phyloP scores from a whole-genome alignment of 2,888 invertebrate species.

The Azorinus chamasolen region DNA sequence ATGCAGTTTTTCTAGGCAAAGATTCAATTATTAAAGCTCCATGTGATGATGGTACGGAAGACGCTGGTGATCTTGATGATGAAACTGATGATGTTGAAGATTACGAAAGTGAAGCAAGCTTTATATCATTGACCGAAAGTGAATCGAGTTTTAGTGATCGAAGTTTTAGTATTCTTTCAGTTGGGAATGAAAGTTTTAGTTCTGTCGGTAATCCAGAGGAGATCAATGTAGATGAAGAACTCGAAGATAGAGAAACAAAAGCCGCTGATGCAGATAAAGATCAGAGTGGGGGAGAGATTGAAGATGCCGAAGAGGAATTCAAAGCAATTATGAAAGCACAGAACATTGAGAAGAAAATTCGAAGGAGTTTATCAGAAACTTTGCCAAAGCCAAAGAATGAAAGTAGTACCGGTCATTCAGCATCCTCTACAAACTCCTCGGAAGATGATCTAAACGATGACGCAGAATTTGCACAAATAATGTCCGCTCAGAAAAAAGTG shows the following conservation, averaged over 20 bases:
- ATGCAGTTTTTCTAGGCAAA: conserved; percentile 79
- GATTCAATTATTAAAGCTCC: conserved; percentile 63
- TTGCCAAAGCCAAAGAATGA: conserved; percentile 38
- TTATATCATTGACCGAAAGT: conserved; percentile 59
- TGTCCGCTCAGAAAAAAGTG: conserved; percentile 56
- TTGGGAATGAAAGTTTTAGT: conserved; percentile 63
- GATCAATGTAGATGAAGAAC: conserved; percentile 78
- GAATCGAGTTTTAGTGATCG: conserved; percentile 49
- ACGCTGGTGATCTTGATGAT: conserved; percentile 58
- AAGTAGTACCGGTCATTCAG: conserved; percentile 29
- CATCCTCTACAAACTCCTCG: conserved; percentile 20
- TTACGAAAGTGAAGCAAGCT: conserved; percentile 67
- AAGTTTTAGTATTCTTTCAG: conserved; percentile 58
- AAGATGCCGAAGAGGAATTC: not conserved
- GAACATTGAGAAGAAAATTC: conserved; percentile 9
- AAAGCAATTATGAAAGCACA: conserved; percentile 10
- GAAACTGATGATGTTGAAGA: conserved; percentile 68
- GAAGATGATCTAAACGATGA: conserved; percentile 35
- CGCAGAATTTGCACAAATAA: conserved; percentile 57
- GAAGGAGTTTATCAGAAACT: conserved; percentile 40
- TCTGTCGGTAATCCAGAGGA: conserved; percentile 78
- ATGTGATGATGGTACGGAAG: conserved; percentile 40
- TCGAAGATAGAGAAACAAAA: conserved; percentile 62
- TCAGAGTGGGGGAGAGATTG: conserved; percentile 6
- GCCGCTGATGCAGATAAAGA: not conserved